Percentiles rank a stretch among this genome's conserved stretches.
Conservation (phyloP, 2,797 vertebrate genomes). For the Lepus townsendii region DNA sequence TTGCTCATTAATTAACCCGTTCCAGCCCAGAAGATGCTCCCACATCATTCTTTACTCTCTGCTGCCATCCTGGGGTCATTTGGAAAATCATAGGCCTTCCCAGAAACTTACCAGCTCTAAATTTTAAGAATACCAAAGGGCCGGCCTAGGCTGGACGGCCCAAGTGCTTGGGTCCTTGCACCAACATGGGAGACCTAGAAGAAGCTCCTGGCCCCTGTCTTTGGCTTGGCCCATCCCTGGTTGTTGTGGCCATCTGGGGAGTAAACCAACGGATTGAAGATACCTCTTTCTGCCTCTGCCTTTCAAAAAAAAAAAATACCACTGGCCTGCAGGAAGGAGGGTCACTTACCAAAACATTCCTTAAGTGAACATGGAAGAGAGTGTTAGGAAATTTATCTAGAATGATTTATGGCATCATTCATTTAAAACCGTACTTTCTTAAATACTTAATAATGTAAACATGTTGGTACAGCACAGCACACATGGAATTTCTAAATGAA, state of each 20-base stretch:
- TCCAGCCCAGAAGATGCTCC: background rate
- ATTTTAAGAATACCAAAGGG: constrained; percentile 25
- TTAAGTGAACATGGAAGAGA: constrained; percentile 10
- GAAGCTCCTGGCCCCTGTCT: too few relatives aligned
- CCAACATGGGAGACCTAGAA: too few relatives aligned
- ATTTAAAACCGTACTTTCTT: constrained; percentile 27
- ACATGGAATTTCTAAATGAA: constrained; percentile 7
- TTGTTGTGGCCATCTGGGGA: too few relatives aligned
- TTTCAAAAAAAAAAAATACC: too few relatives aligned
- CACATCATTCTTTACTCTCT: constrained; percentile 33
- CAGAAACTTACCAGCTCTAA: background rate
- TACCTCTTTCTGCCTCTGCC: too few relatives aligned
- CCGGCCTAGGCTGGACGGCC: too few relatives aligned
- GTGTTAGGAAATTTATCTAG: constrained; percentile 32
- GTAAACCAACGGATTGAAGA: too few relatives aligned
- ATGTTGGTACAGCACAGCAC: background rate
- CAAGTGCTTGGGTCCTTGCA: too few relatives aligned
- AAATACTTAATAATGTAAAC: background rate
- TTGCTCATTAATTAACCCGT: constrained; percentile 21
- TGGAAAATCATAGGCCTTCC: constrained; percentile 37
- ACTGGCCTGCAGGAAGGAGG: background rate
- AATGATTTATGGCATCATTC: background rate
- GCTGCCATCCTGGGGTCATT: background rate
- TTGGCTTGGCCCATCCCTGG: too few relatives aligned
- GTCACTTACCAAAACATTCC: background rate